These are phyloP conservation scores for Heliothis subflexa DNA, from an alignment of 1,140 invertebrate species.

Conservation along the genomic window DNA sequence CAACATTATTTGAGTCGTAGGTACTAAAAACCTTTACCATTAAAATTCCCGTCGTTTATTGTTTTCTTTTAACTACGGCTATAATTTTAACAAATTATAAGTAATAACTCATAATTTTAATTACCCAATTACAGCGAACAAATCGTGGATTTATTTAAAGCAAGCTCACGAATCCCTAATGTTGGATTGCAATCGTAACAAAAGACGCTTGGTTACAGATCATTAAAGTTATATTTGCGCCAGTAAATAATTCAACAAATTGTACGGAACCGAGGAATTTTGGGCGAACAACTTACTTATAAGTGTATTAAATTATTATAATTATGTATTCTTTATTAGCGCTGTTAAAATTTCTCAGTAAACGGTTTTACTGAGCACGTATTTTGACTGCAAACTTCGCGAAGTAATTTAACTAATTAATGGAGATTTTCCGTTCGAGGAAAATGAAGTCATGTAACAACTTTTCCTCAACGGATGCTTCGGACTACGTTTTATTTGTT, in stretches of 20 bases:
- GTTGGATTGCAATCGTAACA: background rate
- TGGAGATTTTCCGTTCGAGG: background rate
- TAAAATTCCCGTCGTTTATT: too few relatives aligned
- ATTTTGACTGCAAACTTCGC: background rate
- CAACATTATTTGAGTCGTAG: too few relatives aligned
- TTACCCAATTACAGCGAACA: background rate
- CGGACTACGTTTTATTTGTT: background rate
- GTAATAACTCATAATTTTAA: background rate
- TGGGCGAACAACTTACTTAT: conserved; percentile 12
- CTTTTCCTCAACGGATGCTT: background rate
- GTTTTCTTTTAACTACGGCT: background rate
- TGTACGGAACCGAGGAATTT: conserved; percentile 1
- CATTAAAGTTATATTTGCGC: conserved; percentile 34
- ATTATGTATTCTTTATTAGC: conserved; percentile 17
- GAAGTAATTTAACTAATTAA: conserved; percentile 22
- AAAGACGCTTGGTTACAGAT: conserved; percentile 4
- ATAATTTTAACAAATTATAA: background rate
- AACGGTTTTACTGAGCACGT: conserved; percentile 15
- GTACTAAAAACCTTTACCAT: too few relatives aligned
- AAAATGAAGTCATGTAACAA: background rate
- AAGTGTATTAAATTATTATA: conserved; percentile 9
- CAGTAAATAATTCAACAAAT: conserved; percentile 34
- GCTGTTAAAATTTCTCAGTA: conserved; percentile 13
- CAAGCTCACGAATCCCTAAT: conserved; percentile 18
- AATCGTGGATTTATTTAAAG: background rate